phyloP scores from a whole-genome alignment of 2,113 vertebrate genomes.

The Lanius ludovicianus region DNA sequence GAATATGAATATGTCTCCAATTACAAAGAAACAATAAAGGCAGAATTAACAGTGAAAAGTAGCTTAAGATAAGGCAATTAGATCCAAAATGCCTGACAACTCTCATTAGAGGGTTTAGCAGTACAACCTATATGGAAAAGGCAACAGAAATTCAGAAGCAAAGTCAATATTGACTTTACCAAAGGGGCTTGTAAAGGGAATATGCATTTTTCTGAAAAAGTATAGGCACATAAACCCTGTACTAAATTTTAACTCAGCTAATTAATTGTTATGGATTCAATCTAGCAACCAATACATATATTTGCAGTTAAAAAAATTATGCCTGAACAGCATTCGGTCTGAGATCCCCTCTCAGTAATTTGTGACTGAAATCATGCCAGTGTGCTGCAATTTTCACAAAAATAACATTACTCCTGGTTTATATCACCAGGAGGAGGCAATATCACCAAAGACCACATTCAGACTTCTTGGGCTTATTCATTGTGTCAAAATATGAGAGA shows the following conservation, averaged over 20 bases:
- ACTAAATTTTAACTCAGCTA: conserved; percentile 39
- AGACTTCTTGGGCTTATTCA: background rate
- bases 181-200: conserved; percentile 10
- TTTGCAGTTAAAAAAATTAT: conserved; percentile 33
- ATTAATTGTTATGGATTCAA: conserved; percentile 41
- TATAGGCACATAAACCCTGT: background rate
- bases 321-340: background rate
- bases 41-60: conserved; percentile 45
- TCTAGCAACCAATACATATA: conserved; percentile 26
- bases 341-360: background rate
- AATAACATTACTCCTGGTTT: background rate
- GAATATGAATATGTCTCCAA: conserved; percentile 17
- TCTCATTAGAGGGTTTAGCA: background rate
- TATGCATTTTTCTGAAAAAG: conserved; percentile 21
- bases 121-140: background rate
- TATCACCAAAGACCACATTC: background rate
- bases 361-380: background rate
- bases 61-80: conserved; percentile 60
- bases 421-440: background rate
- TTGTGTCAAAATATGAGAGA: background rate
- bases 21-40: conserved; percentile 48
- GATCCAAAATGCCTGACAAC: conserved; percentile 11
- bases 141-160: background rate
- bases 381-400: background rate
- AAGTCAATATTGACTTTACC: conserved; percentile 24